Base-by-base conservation (phyloP, 2,797 vertebrate genomes). In the Pteropus rufus region DNA sequence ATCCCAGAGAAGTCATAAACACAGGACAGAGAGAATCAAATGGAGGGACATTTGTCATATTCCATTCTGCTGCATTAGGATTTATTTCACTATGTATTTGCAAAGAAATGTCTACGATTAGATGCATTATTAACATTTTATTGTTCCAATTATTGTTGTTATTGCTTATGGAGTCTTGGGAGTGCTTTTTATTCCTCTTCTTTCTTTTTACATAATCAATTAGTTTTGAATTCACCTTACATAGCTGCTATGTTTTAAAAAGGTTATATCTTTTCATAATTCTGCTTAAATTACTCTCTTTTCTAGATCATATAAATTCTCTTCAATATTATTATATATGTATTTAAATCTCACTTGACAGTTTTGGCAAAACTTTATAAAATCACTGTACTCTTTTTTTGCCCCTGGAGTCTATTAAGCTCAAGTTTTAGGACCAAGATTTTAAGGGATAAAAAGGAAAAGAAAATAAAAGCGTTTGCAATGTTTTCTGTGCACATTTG, bases 391-490 rank as follows among this genome's bases (percentile, higher is more conserved):
- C 10, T 93, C 23, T 1, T 65, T 16, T 82, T 52, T 60, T 5
- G 44, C 29, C 12, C 0, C 23, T 60, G 49, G 2, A 49, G 8
- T 56, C 44, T 97, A 46, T 84, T 83, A 95, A 97, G 64, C 21
- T 73, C 56, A 49, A 16, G 12, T 92, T 44, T 91, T 94, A 80
- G 65, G 95, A 46, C 1, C 24, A 56, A 26, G 5, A 72, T 39
- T 70, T 90, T 60, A 41, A 23, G 5, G 15, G 15, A 77, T 62
- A 92, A 81, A 52, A 70, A 54, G 4, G 16, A 65, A 49, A 76
- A 96, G 46, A 39, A 96, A 97, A 95, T 95, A 58, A 76, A 54
- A 89, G 23, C 24, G 84, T 93, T 91, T 86, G 82, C 16, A 29
- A 64, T 65, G n/a, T 91, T 95, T 75, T 60, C 77, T 91, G 26